Evolutionary conservation across 30 jellyfish, hydroid and myxozoan species (phyloP), one percentile per base, ranked within the genome.

Genomic region (Nemopilema nomurai): DNA sequence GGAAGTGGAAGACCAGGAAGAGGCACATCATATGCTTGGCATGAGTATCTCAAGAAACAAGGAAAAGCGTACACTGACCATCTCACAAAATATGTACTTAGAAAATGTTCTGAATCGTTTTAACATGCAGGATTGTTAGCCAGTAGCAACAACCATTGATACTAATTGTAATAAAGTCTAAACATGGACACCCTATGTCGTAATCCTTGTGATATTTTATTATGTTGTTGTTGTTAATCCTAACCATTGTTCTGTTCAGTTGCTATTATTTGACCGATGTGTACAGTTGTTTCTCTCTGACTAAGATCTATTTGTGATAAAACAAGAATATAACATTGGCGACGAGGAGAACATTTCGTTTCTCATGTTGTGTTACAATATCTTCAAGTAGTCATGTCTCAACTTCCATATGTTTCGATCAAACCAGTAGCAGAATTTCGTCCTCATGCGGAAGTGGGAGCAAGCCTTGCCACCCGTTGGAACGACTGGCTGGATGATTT

Each of bases 41-140:
- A 80, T 80, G 83, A 65, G 89, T 32, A 80, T 80, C 70, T 64
- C 85, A 80, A 64, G 89, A 67, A 51, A 80, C 82, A 80, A 71
- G 29, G 63, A 80, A 17, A 80, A 25, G 62, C 71, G 70, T 67
- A 7, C 69, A 64, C 85, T 80, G 70, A 67, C 82, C 49, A 30
- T 80, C 72, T 30, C 74, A 6, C 85, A 75, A 17, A 13, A 23
- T 16, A 7, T 23, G 29, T 31, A 75, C 85, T 30, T 75, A 18
- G 85, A 75, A 75, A 33, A 75, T 30, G 85, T 75, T 75, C 75
- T 75, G 80, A 75, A 75, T 17, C 75, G 80, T 31, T 75, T 75
- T 23, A 75, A 75, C 85, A 75, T 75, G 85, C 74, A 50, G 76
- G 28, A 75, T 33, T 75, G 85, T 75, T 28, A 31, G 75, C 85